Evolutionary conservation across 2,113 vertebrate genomes (phyloP).

Genomic region (Mixornis gularis): DNA sequence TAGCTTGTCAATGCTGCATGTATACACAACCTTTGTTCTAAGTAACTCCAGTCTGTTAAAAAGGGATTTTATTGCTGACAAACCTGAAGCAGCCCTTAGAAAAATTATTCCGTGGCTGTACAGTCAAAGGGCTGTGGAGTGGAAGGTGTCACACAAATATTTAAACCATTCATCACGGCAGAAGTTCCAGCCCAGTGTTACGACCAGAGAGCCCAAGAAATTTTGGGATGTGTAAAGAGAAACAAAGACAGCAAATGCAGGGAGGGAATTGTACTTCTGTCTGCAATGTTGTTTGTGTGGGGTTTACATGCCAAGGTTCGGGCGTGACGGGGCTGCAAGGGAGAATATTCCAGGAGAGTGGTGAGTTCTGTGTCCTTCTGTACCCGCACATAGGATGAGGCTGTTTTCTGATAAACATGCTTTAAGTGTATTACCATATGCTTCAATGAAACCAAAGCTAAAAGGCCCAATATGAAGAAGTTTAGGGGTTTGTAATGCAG

Average conservation of each 20-base stretch:
- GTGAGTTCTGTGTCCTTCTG: background rate
- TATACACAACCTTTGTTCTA: background rate
- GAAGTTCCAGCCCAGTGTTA: background rate
- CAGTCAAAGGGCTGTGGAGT: background rate
- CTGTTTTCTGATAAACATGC: background rate
- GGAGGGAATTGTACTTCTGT: rapidly evolving
- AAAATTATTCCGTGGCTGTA: background rate
- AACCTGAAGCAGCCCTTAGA: background rate
- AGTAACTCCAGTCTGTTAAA: background rate
- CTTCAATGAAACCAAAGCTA: background rate
- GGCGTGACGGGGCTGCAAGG: background rate
- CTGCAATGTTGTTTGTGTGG: background rate
- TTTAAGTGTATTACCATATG: background rate
- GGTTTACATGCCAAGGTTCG: background rate
- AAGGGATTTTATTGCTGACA: background rate
- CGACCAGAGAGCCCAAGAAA: background rate
- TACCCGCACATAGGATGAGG: too few species aligned
- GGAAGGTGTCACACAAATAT: background rate
- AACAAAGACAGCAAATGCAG: background rate
- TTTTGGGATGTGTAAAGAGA: background rate
- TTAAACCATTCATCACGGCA: background rate
- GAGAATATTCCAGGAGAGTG: background rate
- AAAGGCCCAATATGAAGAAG: rapidly evolving
- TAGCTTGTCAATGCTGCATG: background rate
- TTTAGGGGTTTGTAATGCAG: background rate